Conservation (phyloP, 2,113 vertebrate species). For the Nibea coibor region DNA sequence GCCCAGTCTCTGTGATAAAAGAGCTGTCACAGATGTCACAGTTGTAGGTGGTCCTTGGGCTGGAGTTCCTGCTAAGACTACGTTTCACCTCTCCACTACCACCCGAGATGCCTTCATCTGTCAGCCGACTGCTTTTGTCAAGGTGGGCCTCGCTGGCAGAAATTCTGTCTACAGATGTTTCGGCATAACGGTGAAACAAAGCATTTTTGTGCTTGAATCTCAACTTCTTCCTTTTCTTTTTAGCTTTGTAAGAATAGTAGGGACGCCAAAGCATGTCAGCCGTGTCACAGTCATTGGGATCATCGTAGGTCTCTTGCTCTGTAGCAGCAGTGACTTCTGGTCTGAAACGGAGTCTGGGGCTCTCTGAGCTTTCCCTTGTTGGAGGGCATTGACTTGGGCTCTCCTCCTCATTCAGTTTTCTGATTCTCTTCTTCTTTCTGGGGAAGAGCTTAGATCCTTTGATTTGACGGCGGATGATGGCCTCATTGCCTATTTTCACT, state of each 20-base stretch:
- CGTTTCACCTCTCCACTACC: slow-evolving; percentile 76
- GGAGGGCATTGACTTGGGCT: slow-evolving; percentile 40
- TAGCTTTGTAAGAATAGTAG: slow-evolving; percentile 97
- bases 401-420: slow-evolving; percentile 53
- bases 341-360: slow-evolving; percentile 80
- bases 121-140: slow-evolving; percentile 50
- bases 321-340: slow-evolving; percentile 77
- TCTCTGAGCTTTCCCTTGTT: slow-evolving; percentile 75
- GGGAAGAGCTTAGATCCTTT: slow-evolving; percentile 95
- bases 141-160: slow-evolving; percentile 50
- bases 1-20: slow-evolving; percentile 91
- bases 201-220: slow-evolving; percentile 86
- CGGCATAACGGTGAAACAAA: slow-evolving; percentile 70
- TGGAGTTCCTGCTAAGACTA: slow-evolving; percentile 84
- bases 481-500: slow-evolving; percentile 97
- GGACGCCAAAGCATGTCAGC: slow-evolving; percentile 96
- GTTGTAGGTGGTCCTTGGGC: slow-evolving; percentile 83
- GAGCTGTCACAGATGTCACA: slow-evolving; percentile 93
- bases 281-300: slow-evolving; percentile 92
- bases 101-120: slow-evolving; percentile 77
- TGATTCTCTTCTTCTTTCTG: slow-evolving; percentile 86
- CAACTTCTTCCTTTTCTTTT: slow-evolving; percentile 93
- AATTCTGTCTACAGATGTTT: slow-evolving; percentile 61
- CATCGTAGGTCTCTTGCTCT: slow-evolving; percentile 87
- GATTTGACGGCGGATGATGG: slow-evolving; percentile 93